A percentile compares a stretch with the other conserved stretches of the same genome.
Conservation (phyloP, 1,140 invertebrate genomes). For the Mesaphorura yosii region DNA sequence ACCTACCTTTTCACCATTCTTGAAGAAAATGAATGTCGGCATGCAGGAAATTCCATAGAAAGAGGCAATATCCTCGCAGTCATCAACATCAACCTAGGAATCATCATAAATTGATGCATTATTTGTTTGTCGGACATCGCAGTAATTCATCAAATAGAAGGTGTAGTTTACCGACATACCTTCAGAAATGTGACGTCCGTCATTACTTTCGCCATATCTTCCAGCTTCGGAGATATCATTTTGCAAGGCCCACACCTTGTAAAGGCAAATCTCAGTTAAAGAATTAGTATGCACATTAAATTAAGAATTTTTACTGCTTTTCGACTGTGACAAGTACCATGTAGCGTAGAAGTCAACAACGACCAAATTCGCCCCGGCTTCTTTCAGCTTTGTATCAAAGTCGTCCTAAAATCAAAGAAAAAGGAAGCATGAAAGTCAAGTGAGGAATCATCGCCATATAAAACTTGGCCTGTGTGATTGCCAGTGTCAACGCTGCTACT, state of each 20-base stretch:
- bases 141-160: too few species aligned
- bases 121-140: too few species aligned
- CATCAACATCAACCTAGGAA: conserved; percentile 86
- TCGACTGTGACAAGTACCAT: conserved; percentile 46
- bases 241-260: conserved; percentile 89
- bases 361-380: conserved; percentile 69
- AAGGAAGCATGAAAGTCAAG: not conserved
- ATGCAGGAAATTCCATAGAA: conserved; percentile 73
- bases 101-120: too few species aligned
- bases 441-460: not conserved
- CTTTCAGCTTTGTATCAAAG: conserved; percentile 54
- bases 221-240: conserved; percentile 65
- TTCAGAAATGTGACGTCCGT: conserved; percentile 51
- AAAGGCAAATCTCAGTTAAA: conserved; percentile 36
- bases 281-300: not conserved
- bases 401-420: conserved; percentile 48
- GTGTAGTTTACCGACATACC: too few species aligned
- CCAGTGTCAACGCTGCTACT: too few species aligned
- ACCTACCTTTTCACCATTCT: conserved; percentile 52
- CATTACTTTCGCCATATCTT: conserved; percentile 35
- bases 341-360: conserved; percentile 68
- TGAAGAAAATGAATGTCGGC: conserved; percentile 88
- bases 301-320: not conserved
- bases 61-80: conserved; percentile 66
- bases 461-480: too few species aligned